Percentiles rank a stretch among this genome's conserved stretches.
These are phyloP conservation scores for Poecilia gillii DNA, from an alignment of 2,797 vertebrate species.

Conservation along the genomic window DNA sequence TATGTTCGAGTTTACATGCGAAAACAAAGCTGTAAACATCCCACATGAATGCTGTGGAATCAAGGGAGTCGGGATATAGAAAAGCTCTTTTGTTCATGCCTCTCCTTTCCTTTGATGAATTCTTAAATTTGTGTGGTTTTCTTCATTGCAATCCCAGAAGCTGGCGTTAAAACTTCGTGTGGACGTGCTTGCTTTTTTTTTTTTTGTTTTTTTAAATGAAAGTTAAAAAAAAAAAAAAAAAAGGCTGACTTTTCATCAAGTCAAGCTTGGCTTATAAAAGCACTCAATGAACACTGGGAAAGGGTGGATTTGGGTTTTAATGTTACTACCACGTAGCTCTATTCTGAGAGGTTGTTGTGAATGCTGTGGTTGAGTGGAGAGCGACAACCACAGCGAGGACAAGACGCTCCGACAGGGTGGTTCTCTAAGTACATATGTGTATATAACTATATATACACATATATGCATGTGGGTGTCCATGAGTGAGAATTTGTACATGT, in stretches of 20 bases:
- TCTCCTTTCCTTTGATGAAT: slow-evolving; percentile 56
- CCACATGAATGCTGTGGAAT: slow-evolving; percentile 73
- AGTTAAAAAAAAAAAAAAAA: slow-evolving; percentile 26
- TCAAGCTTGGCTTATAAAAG: slow-evolving; percentile 63
- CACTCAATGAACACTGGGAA: slow-evolving; percentile 65
- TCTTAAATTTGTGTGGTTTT: slow-evolving; percentile 32
- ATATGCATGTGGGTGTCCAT: slow-evolving; percentile 21
- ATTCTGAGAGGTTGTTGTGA: slow-evolving; percentile 80
- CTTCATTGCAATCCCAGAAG: slow-evolving; percentile 45
- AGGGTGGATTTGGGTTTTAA: slow-evolving; percentile 74
- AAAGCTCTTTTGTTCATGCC: slow-evolving; percentile 32
- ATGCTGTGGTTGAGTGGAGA: slow-evolving; percentile 73
- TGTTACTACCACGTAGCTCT: slow-evolving; percentile 66
- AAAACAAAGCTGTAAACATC: slow-evolving; percentile 74
- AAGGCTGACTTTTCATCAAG: slow-evolving; percentile 60
- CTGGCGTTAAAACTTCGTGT: slow-evolving; percentile 30
- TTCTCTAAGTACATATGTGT: slow-evolving; percentile 45
- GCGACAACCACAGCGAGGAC: slow-evolving; percentile 69
- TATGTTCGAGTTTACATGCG: slow-evolving; percentile 75
- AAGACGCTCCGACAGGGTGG: slow-evolving; percentile 67
- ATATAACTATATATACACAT: slow-evolving; percentile 27
- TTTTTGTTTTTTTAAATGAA: slow-evolving; percentile 8
- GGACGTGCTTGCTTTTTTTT: slow-evolving; percentile 23
- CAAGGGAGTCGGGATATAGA: slow-evolving; percentile 29
- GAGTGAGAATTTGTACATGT: slow-evolving; percentile 35